Conservation (phyloP, 2,113 vertebrate species). For the Proterorhinus semilunaris region DNA sequence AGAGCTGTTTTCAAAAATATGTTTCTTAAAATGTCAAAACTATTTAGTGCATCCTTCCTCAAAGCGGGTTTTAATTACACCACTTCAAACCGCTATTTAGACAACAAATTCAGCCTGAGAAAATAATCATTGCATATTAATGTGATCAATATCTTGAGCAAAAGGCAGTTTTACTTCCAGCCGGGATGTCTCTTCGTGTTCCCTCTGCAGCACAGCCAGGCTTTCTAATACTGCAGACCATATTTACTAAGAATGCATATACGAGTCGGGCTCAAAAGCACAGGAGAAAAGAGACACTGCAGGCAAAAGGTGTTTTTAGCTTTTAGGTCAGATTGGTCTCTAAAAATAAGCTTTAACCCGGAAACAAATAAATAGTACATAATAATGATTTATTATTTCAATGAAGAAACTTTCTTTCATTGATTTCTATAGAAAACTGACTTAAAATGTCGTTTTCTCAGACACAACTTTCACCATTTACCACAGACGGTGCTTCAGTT, state of each 20-base stretch:
- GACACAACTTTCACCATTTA: too few species aligned
- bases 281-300: background rate
- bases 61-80: conserved; percentile 61
- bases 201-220: background rate
- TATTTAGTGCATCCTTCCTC: conserved; percentile 49
- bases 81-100: conserved; percentile 64
- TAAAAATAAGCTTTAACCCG: too few species aligned
- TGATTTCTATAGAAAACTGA: too few species aligned
- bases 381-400: too few species aligned
- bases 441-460: too few species aligned
- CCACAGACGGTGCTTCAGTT: too few species aligned
- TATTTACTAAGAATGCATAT: conserved; percentile 29
- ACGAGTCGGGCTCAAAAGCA: background rate
- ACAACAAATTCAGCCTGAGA: conserved; percentile 58
- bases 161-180: conserved; percentile 54
- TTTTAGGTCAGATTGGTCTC: too few species aligned
- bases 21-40: conserved; percentile 58
- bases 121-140: conserved; percentile 64
- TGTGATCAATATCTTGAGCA: conserved; percentile 63
- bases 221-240: conserved; percentile 28
- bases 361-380: too few species aligned
- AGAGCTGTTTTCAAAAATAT: conserved; percentile 52
- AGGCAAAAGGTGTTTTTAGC: too few species aligned
- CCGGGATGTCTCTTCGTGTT: conserved; percentile 35
- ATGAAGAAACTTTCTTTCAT: too few species aligned